Base-by-base conservation (phyloP, 2,113 vertebrate species). In the Hemiscyllium ocellatum region DNA sequence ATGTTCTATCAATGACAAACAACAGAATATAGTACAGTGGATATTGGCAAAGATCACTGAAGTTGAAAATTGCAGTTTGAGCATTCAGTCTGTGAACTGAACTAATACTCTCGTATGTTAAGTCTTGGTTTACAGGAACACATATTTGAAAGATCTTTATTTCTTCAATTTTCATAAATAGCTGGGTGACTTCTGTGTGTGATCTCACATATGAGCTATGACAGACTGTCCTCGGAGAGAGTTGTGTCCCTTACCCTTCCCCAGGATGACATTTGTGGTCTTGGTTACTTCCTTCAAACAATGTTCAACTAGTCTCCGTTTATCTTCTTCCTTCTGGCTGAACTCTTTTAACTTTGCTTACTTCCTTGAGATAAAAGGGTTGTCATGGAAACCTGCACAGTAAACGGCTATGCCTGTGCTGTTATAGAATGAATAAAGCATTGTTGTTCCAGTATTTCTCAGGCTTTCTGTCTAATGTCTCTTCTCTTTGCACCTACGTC, bases 281-380 rank as follows among this genome's bases (percentile, higher is more conserved):
- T 37, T 33, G 6, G 2, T 33, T 66, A n/a, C 61, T 66, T 93
- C 65, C 89, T 37, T 66, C 37, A 61, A 93, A 93, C 89, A 93
- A 93, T 66, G 61, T 6, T 61, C 17, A 65, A 22, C 19, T 66
- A 37, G 22, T 66, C 61, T 19, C 68, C 10, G 68, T 66, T 65
- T 15, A 93, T n/a, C 89, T 65, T 93, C 61, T 93, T 42, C 61
- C 89, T 66, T 61, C 61, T 66, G 61, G 33, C 61, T 15, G 29
- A 93, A 93, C 61, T 66, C 89, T 93, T 91, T 91, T n/a, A 93
- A 93, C 89, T 93, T 68, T 61, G 66, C 61, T 93, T 17, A 66
- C 89, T 93, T 66, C 89, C 89, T 93, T 33, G 19, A 37, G 61
- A 68, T 68, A 68, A 93, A 65, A 93, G 17, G 37, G n/a, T 91